These are phyloP conservation scores for Blennius ocellaris DNA, from an alignment of 2,113 vertebrate species.

Conservation along the genomic window DNA sequence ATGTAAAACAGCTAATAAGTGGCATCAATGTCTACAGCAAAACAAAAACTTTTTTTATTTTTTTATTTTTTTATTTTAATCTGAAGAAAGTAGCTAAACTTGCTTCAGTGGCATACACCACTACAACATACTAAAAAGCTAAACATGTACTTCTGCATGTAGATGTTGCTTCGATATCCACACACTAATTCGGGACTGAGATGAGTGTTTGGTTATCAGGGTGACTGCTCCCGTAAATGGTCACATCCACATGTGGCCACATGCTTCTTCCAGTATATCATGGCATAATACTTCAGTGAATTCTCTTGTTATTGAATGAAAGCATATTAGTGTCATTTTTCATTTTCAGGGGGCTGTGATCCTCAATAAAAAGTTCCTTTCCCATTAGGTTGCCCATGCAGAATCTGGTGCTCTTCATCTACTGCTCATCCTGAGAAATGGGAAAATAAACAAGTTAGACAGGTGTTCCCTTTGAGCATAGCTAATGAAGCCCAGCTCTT, in stretches of 20 bases:
- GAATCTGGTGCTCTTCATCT: conserved; percentile 28
- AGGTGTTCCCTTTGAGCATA: conserved; percentile 55
- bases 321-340: conserved; percentile 64
- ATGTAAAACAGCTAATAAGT: too few relatives aligned
- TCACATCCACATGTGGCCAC: conserved; percentile 23
- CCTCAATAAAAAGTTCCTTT: conserved; percentile 49
- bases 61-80: too few relatives aligned
- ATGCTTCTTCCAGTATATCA: conserved; percentile 42
- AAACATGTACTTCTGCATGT: too few relatives aligned
- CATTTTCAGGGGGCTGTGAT: conserved; percentile 45
- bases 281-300: conserved; percentile 52
- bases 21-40: too few relatives aligned
- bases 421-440: conserved; percentile 34
- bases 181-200: conserved; percentile 15
- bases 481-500: conserved; percentile 30
- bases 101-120: too few relatives aligned
- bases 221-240: not conserved
- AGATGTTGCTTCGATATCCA: too few relatives aligned
- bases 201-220: not conserved
- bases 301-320: conserved; percentile 63
- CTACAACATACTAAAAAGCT: too few relatives aligned
- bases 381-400: conserved; percentile 59
- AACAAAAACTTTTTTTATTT: too few relatives aligned
- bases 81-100: too few relatives aligned
- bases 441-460: conserved; percentile 61